Evolutionary conservation across 2,113 vertebrate genomes (phyloP), one percentile per base, ranked within the genome.

Genomic region (Syrrhaptes paradoxus): DNA sequence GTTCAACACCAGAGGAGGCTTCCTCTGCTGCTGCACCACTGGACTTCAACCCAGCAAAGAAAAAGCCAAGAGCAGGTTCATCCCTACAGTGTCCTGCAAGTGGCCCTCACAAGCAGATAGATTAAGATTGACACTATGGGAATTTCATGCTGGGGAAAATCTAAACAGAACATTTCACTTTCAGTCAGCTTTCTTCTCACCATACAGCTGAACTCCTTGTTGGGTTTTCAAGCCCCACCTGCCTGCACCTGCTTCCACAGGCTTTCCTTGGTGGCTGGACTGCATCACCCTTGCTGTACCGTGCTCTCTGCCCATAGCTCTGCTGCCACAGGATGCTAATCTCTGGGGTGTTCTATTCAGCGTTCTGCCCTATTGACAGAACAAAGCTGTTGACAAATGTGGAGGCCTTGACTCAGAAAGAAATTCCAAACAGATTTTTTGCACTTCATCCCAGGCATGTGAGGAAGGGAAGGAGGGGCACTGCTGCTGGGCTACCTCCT

Each of bases 251-350:
- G 10, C 45, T 63, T 34, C 38, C 22, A 18, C 32, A 34, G 17
- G 17, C 16, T 17, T 83, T 70, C 25, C 55, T 71, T 36, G 43
- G 34, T 59, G 52, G 31, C 14, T 32, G 21, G 34, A 43, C 32
- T 32, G 26, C 25, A 51, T 18, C 34, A 85, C 19, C 22, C 34
- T 31, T 0, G 0, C 29, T 82, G 41, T 3, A 0, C 59, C 1
- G 1, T 46, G 17, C 32, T 57, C 17, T 46, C 8, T 52, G 14
- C 36, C 14, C 38, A 10, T 12, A 62, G 17, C 9, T 85, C 45
- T 51, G 24, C 83, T 80, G 62, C 31, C 67, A 38, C 32, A 49
- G 25, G 48, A 66, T 54, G 16, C 15, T 59, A 25, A 52, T 68
- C 76, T 85, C 73, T 3, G 4, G 82, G 62, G 19, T 38, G 49